Base-by-base conservation (phyloP, 2,113 vertebrate species). In the Platichthys stellatus region DNA sequence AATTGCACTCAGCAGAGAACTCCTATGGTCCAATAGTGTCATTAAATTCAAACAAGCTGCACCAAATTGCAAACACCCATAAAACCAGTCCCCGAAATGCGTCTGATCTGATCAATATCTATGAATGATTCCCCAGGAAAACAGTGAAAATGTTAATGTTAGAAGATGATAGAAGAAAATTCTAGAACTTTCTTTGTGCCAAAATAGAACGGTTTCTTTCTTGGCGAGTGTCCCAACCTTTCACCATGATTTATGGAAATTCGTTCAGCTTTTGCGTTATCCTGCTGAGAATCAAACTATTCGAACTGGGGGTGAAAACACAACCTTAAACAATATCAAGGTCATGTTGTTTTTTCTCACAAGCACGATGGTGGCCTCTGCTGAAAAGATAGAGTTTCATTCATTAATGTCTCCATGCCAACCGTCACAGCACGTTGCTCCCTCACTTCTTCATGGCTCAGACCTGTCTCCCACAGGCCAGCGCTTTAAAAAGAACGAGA, bases 351-450 rank as follows among this genome's bases (percentile, higher is more conserved):
- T 53, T 71, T 54, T 54, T 68, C 60, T 73, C 35, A 51, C 67
- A 65, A 47, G 56, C 68, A 58, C 43, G 43, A 66, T 26, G 13
- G 76, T 40, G 64, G 72, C 74, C 80, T 65, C 21, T 56, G 21
- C 67, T 76, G 2, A 3, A 81, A 76, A 84, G 71, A 72, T 81
- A 72, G 82, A 60, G 38, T 24, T 24, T 60, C 75, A 76, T 63
- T 87, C 12, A 86, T 79, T 69, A 51, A 75, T 69, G 76, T 45
- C 58, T 88, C 58, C 13, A n/a, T 65, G 35, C 59, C 74, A 40
- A 49, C 66, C 70, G 74, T 78, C 81, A 72, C 75, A 43, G 38
- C 72, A 15, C 40, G 56, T 83, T 57, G 72, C 59, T 24, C 59
- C 80, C 43, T 84, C 69, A 63, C 56, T 76, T 75, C 74, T 85